Conservation (phyloP, 2,888 invertebrate species). For the Syrphus vitripennis region DNA sequence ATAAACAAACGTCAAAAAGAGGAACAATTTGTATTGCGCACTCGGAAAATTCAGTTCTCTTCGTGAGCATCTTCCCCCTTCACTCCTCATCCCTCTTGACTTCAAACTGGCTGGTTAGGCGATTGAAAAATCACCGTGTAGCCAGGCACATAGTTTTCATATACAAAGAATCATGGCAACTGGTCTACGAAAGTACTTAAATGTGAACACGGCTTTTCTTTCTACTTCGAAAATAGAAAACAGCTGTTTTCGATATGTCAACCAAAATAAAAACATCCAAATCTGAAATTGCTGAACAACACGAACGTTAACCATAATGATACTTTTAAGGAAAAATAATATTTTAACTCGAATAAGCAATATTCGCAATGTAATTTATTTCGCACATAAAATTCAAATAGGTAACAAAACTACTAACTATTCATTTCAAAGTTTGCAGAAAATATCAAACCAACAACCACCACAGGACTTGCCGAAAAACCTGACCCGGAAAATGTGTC, state of each 20-base stretch:
- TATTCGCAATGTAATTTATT: constrained; percentile 25
- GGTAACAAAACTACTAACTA: background rate
- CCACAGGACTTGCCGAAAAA: constrained; percentile 73
- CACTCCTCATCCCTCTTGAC: no score
- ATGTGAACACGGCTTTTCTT: background rate
- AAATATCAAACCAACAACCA: background rate
- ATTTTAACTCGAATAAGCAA: background rate
- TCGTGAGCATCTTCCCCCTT: no score
- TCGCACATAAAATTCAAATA: background rate
- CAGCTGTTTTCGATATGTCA: constrained; percentile 14
- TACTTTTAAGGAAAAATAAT: background rate
- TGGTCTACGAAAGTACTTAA: background rate
- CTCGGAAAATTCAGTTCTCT: no score
- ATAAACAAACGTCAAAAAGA: no score
- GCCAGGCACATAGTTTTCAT: no score
- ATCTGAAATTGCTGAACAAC: background rate
- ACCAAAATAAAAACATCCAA: background rate
- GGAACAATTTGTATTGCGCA: no score
- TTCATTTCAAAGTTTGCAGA: constrained; percentile 27
- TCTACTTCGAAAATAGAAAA: constrained; percentile 13
- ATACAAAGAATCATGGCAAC: no score
- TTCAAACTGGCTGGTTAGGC: no score
- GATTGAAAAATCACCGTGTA: no score
- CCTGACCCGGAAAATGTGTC: constrained; percentile 76
- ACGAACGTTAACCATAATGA: background rate